These are phyloP conservation scores for Ichneumon xanthorius DNA, from an alignment of 2,888 invertebrate species.

Conservation along the genomic window DNA sequence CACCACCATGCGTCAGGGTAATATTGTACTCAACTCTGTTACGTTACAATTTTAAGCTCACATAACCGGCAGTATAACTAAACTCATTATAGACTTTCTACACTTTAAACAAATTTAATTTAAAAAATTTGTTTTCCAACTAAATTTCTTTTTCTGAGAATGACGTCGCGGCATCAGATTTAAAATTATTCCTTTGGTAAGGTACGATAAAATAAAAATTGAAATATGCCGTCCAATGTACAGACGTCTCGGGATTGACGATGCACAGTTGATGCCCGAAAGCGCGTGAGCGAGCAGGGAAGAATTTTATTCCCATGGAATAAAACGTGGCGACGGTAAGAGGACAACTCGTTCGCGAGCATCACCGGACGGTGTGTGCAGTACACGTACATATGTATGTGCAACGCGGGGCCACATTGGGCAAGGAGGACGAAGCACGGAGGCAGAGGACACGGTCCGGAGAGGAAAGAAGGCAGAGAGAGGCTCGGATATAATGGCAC, in stretches of 20 bases:
- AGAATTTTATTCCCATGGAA: conserved; percentile 56
- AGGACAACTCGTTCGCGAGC: conserved; percentile 36
- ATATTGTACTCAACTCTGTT: too few relatives aligned
- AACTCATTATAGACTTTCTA: too few relatives aligned
- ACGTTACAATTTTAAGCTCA: too few relatives aligned
- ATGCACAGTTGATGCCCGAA: conserved; percentile 26
- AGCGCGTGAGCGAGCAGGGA: conserved; percentile 18
- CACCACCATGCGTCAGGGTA: too few relatives aligned
- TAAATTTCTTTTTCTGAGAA: too few relatives aligned
- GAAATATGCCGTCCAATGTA: neutral
- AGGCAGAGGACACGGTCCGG: conserved; percentile 51
- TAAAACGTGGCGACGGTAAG: conserved; percentile 43
- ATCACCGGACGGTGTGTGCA: conserved; percentile 40
- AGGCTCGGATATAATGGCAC: conserved; percentile 75
- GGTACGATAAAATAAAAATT: conserved; percentile 5
- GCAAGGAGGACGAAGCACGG: conserved; percentile 40
- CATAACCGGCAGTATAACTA: too few relatives aligned
- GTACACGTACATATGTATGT: conserved; percentile 68
- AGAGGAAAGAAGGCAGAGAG: conserved; percentile 51
- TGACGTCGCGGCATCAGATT: neutral
- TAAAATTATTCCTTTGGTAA: neutral
- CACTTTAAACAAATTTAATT: too few relatives aligned
- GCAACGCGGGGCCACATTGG: conserved; percentile 44
- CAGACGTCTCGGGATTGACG: conserved; percentile 7
- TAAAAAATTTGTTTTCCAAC: too few relatives aligned